These are phyloP conservation scores for Theristicus caerulescens DNA, from an alignment of 2,113 vertebrate genomes.

Conservation along the genomic window DNA sequence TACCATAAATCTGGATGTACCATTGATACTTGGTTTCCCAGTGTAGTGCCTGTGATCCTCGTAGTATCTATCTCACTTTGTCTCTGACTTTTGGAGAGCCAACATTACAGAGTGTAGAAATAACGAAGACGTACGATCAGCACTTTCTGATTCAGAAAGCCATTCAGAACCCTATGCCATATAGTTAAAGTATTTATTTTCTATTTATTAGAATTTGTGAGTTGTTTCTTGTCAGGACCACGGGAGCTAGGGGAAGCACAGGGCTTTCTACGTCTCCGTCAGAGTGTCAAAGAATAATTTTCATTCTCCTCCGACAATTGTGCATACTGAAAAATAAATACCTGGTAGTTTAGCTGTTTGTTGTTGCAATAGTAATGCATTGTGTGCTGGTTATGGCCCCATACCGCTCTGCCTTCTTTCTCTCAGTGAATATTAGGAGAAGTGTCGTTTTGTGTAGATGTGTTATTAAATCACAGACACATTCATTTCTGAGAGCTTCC, in stretches of 20 bases:
- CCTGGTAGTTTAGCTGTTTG: conserved; percentile 43
- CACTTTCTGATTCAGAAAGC: conserved; percentile 65
- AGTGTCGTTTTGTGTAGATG: conserved; percentile 25
- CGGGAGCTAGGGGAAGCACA: not conserved
- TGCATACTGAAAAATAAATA: conserved; percentile 46
- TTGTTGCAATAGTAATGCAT: conserved; percentile 27
- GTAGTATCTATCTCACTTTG: conserved; percentile 54
- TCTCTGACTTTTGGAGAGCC: conserved; percentile 42
- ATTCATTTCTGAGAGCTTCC: conserved; percentile 27
- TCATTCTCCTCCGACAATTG: not conserved
- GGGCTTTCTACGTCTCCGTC: not conserved
- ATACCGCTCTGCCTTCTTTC: conserved; percentile 13
- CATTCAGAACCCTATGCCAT: conserved; percentile 35
- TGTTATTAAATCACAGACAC: conserved; percentile 57
- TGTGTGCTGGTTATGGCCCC: not conserved
- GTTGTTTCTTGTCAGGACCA: conserved; percentile 29
- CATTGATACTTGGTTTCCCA: conserved; percentile 15
- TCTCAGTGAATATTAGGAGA: conserved; percentile 22
- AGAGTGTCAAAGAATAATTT: conserved; percentile 23
- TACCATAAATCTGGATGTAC: conserved; percentile 52
- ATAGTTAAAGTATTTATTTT: conserved; percentile 69
- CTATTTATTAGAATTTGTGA: conserved; percentile 54
- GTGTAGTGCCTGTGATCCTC: not conserved
- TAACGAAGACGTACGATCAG: conserved; percentile 61
- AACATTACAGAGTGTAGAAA: conserved; percentile 30